Evolutionary conservation across 2,888 invertebrate species (phyloP), one percentile per base, ranked within the genome.

Genomic region (Schrankia costaestrigalis): DNA sequence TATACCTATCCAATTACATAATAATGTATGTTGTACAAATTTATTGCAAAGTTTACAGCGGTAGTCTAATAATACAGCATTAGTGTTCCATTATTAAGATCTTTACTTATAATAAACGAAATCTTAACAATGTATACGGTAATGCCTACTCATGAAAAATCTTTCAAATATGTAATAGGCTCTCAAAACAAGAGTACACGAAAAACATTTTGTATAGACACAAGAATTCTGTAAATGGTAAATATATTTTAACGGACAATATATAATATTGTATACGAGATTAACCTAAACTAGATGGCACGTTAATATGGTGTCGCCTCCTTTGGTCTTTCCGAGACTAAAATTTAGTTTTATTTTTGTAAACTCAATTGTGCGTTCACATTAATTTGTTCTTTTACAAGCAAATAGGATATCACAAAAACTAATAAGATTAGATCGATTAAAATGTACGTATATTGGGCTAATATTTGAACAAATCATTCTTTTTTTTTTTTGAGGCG

Each of bases 261-360:
- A 88, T 87, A 86, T 85, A 88, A 85, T 86, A 86, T 86, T 88
- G 87, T 88, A 88, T 87, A 87, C 86, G 84, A 86, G 84, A 82
- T 87, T 87, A 88, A 87, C 88, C 88, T 89, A 89, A 87, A 87
- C 87, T 88, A 88, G 87, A 89, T 89, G 88, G 89, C 89, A 89
- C 89, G 86, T 87, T 77, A 79, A 71, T 75, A 72, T 72, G 77
- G 86, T 86, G 88, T 82, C 86, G 87, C 85, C 86, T 75, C 84
- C 77, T 82, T 84, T 82, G 84, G 83, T 84, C 85, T 67, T 67
- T 65, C 72, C 63, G 66, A 71, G 67, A 74, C 65, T 62, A 71
- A 61, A 62, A 65, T 68, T 71, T 74, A 62, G 60, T 40, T 50
- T 43, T 28, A 26, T 34, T 28, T 24, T 26, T 71, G 69, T 57